These are phyloP conservation scores for Arothron firmamentum DNA, from an alignment of 2,113 vertebrate genomes.

Conservation along the genomic window DNA sequence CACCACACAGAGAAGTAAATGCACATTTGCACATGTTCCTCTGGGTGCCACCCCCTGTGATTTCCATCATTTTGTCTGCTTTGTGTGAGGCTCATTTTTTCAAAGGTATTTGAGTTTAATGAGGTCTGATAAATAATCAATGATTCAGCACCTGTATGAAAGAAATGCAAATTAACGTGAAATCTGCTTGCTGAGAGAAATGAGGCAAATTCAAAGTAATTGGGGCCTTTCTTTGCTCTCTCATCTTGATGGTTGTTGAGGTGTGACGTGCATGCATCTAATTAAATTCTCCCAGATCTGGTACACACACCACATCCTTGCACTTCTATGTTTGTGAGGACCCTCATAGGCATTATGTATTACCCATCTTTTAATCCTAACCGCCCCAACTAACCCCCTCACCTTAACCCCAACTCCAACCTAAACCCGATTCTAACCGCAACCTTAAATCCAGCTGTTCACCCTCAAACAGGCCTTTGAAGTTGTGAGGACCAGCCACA, in stretches of 20 bases:
- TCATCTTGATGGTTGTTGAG: neutral
- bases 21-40: neutral
- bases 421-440: too few species aligned
- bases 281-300: neutral
- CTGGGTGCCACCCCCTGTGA: neutral
- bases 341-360: too few species aligned
- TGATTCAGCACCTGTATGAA: constrained; percentile 23
- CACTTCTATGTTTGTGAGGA: too few species aligned
- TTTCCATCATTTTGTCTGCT: constrained; percentile 8
- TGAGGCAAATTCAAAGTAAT: neutral
- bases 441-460: too few species aligned
- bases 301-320: neutral
- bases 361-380: too few species aligned
- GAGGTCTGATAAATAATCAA: constrained; percentile 31
- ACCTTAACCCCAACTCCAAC: too few species aligned
- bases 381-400: too few species aligned
- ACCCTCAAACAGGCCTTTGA: too few species aligned
- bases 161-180: neutral
- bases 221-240: neutral
- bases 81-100: constrained; percentile 18
- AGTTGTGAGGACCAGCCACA: too few species aligned
- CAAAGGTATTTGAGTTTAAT: constrained; percentile 15
- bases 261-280: neutral
- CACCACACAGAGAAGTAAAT: too few species aligned
- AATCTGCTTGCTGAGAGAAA: neutral